Evolutionary conservation across 2,797 vertebrate species (phyloP).

Genomic region (Epinephelus awoara): DNA sequence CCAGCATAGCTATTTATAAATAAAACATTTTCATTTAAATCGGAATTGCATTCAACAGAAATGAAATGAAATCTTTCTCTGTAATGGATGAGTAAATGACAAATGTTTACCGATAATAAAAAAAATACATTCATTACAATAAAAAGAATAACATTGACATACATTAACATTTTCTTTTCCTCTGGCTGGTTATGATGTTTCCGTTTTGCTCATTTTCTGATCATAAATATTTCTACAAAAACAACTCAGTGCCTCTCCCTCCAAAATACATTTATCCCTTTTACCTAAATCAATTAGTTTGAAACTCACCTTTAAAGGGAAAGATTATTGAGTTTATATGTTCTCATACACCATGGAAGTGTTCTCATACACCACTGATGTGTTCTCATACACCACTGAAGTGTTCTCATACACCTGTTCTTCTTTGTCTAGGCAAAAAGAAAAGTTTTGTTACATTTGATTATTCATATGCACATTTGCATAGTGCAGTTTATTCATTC

Average conservation of each 20-base stretch:
- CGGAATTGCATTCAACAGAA: too few relatives aligned
- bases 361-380: neutral
- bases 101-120: too few relatives aligned
- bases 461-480: neutral
- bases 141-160: too few relatives aligned
- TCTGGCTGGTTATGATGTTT: too few relatives aligned
- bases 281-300: fast-evolving
- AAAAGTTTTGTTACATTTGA: neutral
- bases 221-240: neutral
- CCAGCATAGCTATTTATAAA: too few relatives aligned
- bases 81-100: too few relatives aligned
- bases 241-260: fast-evolving
- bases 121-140: too few relatives aligned
- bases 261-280: neutral
- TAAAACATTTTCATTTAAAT: too few relatives aligned
- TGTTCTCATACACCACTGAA: neutral
- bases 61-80: too few relatives aligned
- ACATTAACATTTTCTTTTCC: too few relatives aligned
- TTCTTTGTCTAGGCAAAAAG: neutral
- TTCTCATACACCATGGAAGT: neutral
- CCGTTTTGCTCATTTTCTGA: neutral
- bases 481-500: neutral
- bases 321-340: neutral
- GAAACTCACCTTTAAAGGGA: conserved; percentile 14
- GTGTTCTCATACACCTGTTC: neutral